These are phyloP conservation scores for Thryonomys swinderianus DNA, from an alignment of 2,113 vertebrate species.

Conservation along the genomic window DNA sequence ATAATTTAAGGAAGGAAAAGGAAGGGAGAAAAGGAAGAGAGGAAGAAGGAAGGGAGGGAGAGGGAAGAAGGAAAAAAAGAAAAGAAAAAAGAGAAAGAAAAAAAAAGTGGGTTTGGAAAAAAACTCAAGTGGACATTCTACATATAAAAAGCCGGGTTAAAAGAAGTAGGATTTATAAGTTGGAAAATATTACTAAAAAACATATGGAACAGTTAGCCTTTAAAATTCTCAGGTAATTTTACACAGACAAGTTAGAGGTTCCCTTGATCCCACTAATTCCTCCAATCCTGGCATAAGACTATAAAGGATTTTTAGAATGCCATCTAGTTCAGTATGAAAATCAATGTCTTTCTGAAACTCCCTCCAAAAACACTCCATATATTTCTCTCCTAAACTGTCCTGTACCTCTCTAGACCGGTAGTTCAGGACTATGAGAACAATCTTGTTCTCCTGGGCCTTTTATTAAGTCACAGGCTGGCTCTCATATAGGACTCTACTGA, in stretches of 20 bases:
- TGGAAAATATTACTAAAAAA: conserved; percentile 3
- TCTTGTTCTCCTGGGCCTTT: background rate
- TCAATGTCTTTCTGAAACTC: background rate
- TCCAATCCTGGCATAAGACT: background rate
- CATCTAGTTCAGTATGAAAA: background rate
- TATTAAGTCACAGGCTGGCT: background rate
- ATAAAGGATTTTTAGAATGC: conserved; percentile 25
- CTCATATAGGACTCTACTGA: background rate
- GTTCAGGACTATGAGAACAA: background rate
- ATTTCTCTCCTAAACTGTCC: background rate
- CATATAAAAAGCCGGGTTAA: conserved; percentile 19
- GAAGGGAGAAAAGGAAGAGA: too few species aligned
- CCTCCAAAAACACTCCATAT: background rate
- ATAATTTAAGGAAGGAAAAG: background rate
- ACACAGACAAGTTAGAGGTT: background rate
- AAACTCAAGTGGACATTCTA: background rate
- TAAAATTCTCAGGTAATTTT: background rate
- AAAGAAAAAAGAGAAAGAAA: too few species aligned
- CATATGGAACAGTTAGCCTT: background rate
- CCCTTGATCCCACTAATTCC: background rate
- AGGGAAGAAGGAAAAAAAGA: too few species aligned
- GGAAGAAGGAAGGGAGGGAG: too few species aligned
- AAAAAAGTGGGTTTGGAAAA: background rate
- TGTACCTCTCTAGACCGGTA: background rate
- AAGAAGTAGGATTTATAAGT: background rate